Percentiles rank a stretch among this genome's conserved stretches.
These are phyloP conservation scores for Drosophila ustulata DNA, from an alignment of 2,888 invertebrate species.

Conservation along the genomic window DNA sequence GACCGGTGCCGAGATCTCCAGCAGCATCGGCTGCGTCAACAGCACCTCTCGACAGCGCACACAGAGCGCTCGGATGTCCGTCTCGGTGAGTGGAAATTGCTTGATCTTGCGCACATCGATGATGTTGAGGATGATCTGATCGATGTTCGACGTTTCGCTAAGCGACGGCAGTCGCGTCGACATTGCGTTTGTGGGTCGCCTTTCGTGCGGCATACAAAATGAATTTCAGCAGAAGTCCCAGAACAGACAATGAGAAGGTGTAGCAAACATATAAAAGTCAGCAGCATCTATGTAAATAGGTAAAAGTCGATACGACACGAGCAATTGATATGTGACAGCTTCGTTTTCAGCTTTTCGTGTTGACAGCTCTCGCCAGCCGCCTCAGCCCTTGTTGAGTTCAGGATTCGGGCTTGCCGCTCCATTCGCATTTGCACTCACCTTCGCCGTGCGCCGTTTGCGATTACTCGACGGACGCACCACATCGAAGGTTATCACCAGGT, in stretches of 20 bases:
- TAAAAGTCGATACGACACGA: neutral
- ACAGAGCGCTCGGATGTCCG: slow-evolving; percentile 48
- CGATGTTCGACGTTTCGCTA: slow-evolving; percentile 34
- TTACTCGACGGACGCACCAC: slow-evolving; percentile 17
- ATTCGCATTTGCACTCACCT: neutral
- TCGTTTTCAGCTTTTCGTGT: slow-evolving; percentile 8
- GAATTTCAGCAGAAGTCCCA: slow-evolving; percentile 32
- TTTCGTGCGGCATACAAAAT: slow-evolving; percentile 26
- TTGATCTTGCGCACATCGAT: slow-evolving; percentile 52
- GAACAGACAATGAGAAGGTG: slow-evolving; percentile 2
- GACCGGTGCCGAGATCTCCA: slow-evolving; percentile 68
- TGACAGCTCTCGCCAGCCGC: slow-evolving; percentile 40
- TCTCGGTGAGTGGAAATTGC: slow-evolving; percentile 47
- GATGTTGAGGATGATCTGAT: slow-evolving; percentile 51
- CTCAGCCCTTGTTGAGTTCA: neutral
- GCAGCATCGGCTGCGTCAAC: slow-evolving; percentile 54
- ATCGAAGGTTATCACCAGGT: slow-evolving; percentile 96
- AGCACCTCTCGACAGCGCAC: slow-evolving; percentile 47
- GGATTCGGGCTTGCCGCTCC: neutral
- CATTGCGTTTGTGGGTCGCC: slow-evolving; percentile 6
- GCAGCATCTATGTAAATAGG: slow-evolving; percentile 13
- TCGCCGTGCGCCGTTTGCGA: slow-evolving; percentile 5
- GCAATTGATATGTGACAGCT: neutral
- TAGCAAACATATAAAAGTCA: slow-evolving; percentile 1
- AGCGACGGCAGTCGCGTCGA: slow-evolving; percentile 17